Percentiles rank a stretch among this genome's conserved stretches.
Evolutionary conservation across 2,888 invertebrate genomes (phyloP).

Genomic region (Enchytraeus crypticus): DNA sequence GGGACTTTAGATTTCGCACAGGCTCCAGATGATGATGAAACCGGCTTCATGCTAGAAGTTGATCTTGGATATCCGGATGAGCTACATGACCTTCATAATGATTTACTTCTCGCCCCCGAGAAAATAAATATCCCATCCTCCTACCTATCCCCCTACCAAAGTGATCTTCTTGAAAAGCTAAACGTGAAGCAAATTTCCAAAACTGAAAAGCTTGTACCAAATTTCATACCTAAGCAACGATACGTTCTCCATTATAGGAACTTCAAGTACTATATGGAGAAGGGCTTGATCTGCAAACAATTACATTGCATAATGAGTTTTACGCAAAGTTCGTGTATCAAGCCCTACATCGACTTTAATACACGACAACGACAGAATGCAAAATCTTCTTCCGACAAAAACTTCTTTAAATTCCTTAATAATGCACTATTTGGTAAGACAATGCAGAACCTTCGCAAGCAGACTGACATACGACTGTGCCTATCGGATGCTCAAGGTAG

Average conservation of each 20-base stretch:
- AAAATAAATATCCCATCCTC: neutral
- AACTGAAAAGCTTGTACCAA: neutral
- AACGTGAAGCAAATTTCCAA: neutral
- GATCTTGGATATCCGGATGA: slow-evolving; percentile 1
- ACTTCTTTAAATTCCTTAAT: slow-evolving; percentile 44
- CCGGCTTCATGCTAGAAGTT: neutral
- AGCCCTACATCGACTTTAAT: slow-evolving; percentile 38
- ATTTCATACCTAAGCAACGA: neutral
- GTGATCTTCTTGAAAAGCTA: neutral
- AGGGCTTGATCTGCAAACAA: slow-evolving; percentile 22
- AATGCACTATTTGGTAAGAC: slow-evolving; percentile 46
- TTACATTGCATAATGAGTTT: slow-evolving; percentile 38
- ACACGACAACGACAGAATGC: slow-evolving; percentile 30
- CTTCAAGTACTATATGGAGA: neutral
- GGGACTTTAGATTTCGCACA: too few species aligned
- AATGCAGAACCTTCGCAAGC: slow-evolving; percentile 48
- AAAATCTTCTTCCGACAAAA: slow-evolving; percentile 38
- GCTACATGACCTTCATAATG: slow-evolving; percentile 1
- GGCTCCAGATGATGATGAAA: neutral
- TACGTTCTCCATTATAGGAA: slow-evolving; percentile 3
- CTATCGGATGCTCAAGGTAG: neutral
- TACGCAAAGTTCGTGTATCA: slow-evolving; percentile 36
- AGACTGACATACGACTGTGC: slow-evolving; percentile 37
- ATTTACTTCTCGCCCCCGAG: slow-evolving; percentile 5
- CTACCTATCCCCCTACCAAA: neutral